A percentile compares a stretch with the other conserved stretches of the same genome.
Evolutionary conservation across 2,797 vertebrate species (phyloP).

Genomic region (Anas bernieri): DNA sequence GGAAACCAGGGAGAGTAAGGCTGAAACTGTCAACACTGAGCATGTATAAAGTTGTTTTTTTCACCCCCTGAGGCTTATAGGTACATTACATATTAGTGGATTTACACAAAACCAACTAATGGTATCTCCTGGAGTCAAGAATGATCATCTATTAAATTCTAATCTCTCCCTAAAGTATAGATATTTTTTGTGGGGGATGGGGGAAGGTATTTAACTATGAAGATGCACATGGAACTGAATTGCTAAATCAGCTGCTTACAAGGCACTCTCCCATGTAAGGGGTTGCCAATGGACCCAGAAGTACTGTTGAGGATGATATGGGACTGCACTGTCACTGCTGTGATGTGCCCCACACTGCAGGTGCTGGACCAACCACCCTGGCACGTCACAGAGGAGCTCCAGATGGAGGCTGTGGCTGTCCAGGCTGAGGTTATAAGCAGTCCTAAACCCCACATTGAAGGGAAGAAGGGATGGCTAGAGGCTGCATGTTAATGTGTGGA

Average conservation of each 20-base stretch:
- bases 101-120: background rate
- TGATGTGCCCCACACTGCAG: background rate
- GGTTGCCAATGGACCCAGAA: background rate
- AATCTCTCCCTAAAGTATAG: background rate
- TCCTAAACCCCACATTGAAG: background rate
- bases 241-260: background rate
- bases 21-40: background rate
- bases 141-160: background rate
- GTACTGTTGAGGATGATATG: rapidly evolving
- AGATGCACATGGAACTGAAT: background rate
- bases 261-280: background rate
- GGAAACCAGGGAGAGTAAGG: background rate
- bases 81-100: background rate
- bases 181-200: background rate
- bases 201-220: background rate
- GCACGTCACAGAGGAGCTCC: background rate
- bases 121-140: background rate
- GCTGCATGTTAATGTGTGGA: background rate
- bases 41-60: background rate
- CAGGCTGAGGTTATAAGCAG: background rate
- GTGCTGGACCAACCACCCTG: background rate
- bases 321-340: background rate
- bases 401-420: background rate
- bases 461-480: background rate
- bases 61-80: background rate